Percentiles rank a stretch among this genome's conserved stretches.
phyloP scores from a whole-genome alignment of 2,888 invertebrate genomes.

The Conchocele bisecta region DNA sequence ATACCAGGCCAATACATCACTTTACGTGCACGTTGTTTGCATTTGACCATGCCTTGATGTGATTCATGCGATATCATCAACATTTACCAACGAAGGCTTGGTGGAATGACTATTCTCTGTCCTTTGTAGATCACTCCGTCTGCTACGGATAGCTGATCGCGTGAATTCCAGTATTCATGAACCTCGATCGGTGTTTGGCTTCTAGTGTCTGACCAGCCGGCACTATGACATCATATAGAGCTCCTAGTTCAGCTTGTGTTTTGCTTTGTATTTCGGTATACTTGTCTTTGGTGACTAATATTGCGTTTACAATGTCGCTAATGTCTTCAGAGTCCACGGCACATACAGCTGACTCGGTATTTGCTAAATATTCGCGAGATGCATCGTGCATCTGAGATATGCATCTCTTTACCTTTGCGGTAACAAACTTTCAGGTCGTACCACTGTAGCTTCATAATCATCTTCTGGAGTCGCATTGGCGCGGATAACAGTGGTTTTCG shows the following conservation, averaged over 20 bases:
- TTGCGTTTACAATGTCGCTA: neutral
- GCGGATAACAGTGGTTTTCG: slow-evolving; percentile 30
- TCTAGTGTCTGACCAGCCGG: slow-evolving; percentile 49
- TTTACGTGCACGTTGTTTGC: slow-evolving; percentile 40
- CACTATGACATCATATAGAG: slow-evolving; percentile 21
- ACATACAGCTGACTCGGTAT: neutral
- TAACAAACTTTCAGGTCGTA: slow-evolving; percentile 41
- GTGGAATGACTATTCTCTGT: slow-evolving; percentile 51
- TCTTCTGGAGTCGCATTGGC: slow-evolving; percentile 32
- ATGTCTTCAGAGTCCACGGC: slow-evolving; percentile 3
- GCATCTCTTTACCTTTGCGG: slow-evolving; percentile 43
- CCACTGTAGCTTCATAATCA: slow-evolving; percentile 44
- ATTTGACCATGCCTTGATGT: slow-evolving; percentile 45
- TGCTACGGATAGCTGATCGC: slow-evolving; percentile 43
- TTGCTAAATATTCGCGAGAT: too few species aligned
- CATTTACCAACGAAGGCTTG: slow-evolving; percentile 48
- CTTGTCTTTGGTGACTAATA: slow-evolving; percentile 3
- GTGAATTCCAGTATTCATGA: slow-evolving; percentile 35
- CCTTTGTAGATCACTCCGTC: slow-evolving; percentile 56
- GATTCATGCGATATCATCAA: slow-evolving; percentile 26
- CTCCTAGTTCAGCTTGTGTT: slow-evolving; percentile 12
- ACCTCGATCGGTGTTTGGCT: slow-evolving; percentile 17
- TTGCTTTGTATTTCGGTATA: slow-evolving; percentile 6
- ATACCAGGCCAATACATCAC: slow-evolving; percentile 43
- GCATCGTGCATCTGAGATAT: slow-evolving; percentile 43